These are phyloP conservation scores for Emydoidea blandingii DNA, from an alignment of 2,797 vertebrate species.

Conservation along the genomic window DNA sequence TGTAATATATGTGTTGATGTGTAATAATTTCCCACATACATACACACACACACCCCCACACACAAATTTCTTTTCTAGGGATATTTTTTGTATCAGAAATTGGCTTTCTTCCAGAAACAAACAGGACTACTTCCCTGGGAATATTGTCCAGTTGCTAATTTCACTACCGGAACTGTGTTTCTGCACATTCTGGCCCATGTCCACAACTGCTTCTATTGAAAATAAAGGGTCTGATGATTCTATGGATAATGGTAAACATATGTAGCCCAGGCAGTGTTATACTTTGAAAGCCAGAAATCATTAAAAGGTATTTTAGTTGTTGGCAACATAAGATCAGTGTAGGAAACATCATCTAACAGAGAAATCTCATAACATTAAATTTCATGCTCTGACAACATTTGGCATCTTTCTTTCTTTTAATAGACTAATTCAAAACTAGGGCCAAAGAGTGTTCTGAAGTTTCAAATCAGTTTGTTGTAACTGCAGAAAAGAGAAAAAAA, in stretches of 20 bases:
- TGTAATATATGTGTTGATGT: background rate
- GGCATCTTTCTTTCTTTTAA: conserved; percentile 54
- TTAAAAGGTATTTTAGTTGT: conserved; percentile 80
- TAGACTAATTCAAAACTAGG: conserved; percentile 66
- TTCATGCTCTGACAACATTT: conserved; percentile 56
- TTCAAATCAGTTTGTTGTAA: conserved; percentile 72
- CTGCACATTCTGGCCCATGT: conserved; percentile 77
- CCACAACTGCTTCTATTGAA: conserved; percentile 79
- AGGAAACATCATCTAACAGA: conserved; percentile 74
- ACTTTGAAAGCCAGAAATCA: conserved; percentile 78
- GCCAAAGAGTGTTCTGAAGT: conserved; percentile 51
- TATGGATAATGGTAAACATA: conserved; percentile 84
- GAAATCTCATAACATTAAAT: conserved; percentile 63
- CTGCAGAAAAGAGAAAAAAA: conserved; percentile 58
- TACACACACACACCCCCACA: background rate
- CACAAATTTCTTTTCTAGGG: conserved; percentile 17
- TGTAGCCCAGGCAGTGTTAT: conserved; percentile 74
- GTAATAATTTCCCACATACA: background rate
- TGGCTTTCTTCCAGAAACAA: conserved; percentile 73
- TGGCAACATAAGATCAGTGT: conserved; percentile 73
- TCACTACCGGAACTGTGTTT: conserved; percentile 83
- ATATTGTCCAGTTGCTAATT: conserved; percentile 84
- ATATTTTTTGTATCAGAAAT: conserved; percentile 52
- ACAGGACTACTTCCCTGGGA: conserved; percentile 79
- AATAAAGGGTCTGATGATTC: conserved; percentile 80